Evolutionary conservation across 2,797 vertebrate genomes (phyloP).

Genomic region (Eurystomus glaucurus): DNA sequence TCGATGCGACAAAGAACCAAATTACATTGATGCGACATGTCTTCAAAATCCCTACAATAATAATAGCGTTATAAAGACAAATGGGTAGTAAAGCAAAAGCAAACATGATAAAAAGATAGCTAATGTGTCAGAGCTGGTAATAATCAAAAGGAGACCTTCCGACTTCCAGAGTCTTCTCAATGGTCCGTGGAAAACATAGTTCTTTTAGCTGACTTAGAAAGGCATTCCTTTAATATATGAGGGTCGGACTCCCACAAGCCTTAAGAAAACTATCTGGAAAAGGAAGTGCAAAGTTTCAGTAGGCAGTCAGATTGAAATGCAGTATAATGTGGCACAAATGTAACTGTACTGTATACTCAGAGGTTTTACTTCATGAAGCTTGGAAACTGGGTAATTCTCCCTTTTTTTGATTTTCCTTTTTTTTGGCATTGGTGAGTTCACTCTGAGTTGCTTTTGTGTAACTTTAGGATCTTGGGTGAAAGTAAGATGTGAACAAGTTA

Average conservation of each 20-base stretch:
- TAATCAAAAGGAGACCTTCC: slow-evolving; percentile 10
- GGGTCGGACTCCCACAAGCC: neutral
- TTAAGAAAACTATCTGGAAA: neutral
- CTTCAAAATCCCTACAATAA: neutral
- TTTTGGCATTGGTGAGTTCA: neutral
- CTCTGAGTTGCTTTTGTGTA: neutral
- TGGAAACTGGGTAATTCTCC: neutral
- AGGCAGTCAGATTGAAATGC: neutral
- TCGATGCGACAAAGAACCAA: too few species aligned
- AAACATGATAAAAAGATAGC: neutral
- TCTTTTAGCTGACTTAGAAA: too few species aligned
- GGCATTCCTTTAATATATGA: too few species aligned
- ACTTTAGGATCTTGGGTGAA: neutral
- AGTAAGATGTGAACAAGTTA: neutral
- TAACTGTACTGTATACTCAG: neutral
- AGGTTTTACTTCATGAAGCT: neutral
- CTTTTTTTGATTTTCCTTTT: neutral
- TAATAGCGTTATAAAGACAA: neutral
- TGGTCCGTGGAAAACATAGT: too few species aligned
- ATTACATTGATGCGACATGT: neutral
- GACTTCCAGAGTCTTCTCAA: too few species aligned
- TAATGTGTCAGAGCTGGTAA: neutral
- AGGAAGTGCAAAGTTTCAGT: neutral
- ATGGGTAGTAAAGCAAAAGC: neutral
- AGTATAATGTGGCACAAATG: neutral